Evolutionary conservation across 2,797 vertebrate species (phyloP).

Genomic region (Tinamus major): DNA sequence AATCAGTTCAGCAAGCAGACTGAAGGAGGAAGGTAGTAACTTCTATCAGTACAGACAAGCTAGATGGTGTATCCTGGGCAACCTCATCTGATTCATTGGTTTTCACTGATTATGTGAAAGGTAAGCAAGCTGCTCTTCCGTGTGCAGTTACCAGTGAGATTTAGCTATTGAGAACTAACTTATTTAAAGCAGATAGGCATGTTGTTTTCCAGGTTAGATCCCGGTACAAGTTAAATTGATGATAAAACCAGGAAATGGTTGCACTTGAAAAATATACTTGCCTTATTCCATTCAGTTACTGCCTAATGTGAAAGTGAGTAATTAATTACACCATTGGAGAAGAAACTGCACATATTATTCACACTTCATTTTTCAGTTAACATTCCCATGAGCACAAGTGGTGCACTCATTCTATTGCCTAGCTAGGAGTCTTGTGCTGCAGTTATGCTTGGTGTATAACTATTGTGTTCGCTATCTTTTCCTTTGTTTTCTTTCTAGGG

Average conservation of each 20-base stretch:
- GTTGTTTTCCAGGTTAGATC: not conserved
- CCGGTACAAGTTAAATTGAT: not conserved
- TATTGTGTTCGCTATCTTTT: not conserved
- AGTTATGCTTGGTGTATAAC: not conserved
- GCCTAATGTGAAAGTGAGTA: not conserved
- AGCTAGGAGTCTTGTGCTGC: not conserved
- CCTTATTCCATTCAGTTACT: not conserved
- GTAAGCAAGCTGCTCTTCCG: not conserved
- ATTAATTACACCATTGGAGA: not conserved
- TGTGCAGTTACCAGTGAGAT: not conserved
- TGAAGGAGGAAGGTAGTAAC: not conserved
- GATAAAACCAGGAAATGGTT: not conserved
- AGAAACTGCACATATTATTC: not conserved
- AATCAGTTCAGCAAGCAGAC: not conserved
- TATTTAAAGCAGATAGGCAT: not conserved
- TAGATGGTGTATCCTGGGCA: not conserved
- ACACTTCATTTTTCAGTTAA: not conserved
- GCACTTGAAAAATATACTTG: not conserved
- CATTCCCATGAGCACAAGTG: accelerated
- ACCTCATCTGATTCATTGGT: not conserved
- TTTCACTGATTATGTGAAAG: not conserved
- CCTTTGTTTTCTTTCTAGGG: slow-evolving; percentile 77
- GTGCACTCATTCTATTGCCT: not conserved
- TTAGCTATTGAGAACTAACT: not conserved
- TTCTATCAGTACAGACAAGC: not conserved